Conservation (phyloP, 2,797 vertebrate species). For the Huso huso region DNA sequence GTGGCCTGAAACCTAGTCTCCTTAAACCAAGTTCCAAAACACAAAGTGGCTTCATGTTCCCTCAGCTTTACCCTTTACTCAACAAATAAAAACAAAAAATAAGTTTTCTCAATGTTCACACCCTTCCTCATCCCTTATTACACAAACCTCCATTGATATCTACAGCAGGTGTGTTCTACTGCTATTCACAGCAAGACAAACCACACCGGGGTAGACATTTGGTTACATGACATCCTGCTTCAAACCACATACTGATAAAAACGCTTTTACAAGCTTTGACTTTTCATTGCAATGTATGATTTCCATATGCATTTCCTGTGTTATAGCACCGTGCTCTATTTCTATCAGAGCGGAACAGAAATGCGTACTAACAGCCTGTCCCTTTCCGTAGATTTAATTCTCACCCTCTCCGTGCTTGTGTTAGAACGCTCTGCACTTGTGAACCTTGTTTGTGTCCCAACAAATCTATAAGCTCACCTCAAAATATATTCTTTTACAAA, state of each 20-base stretch:
- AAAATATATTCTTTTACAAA: too few species aligned
- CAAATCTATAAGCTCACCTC: neutral
- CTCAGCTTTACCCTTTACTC: too few species aligned
- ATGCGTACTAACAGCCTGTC: neutral
- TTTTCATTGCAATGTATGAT: neutral
- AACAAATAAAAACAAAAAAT: too few species aligned
- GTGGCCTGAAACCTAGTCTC: too few species aligned
- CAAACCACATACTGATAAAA: constrained; percentile 11
- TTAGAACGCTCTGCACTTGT: neutral
- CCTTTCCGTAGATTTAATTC: neutral
- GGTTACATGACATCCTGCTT: constrained; percentile 8
- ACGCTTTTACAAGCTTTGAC: neutral
- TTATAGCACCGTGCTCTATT: neutral
- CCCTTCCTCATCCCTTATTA: too few species aligned
- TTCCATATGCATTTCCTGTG: neutral
- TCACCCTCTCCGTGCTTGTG: neutral
- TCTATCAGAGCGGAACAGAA: neutral
- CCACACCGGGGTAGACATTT: constrained; percentile 12
- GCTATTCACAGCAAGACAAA: constrained; percentile 8
- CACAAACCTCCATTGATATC: too few species aligned
- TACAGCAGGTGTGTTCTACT: neutral
- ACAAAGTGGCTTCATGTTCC: too few species aligned
- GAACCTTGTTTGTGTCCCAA: neutral
- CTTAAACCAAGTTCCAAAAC: too few species aligned
- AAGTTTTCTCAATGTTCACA: too few species aligned